These are phyloP conservation scores for Astreopora myriophthalma DNA, from an alignment of 64 coral and sea anemone species.

Conservation along the genomic window DNA sequence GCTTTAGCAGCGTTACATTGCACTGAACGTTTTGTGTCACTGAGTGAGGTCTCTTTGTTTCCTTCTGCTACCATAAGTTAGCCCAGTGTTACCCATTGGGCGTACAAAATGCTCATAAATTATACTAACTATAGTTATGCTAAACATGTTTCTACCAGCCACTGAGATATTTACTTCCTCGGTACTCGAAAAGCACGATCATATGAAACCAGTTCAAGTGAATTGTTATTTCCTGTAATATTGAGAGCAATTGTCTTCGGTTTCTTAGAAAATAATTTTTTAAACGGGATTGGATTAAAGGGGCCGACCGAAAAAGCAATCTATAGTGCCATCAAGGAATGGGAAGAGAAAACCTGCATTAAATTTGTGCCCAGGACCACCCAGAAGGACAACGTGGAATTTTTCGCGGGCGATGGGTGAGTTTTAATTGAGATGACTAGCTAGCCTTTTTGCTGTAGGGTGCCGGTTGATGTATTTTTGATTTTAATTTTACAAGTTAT, in stretches of 20 bases:
- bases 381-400: constrained; percentile 69
- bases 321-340: constrained; percentile 67
- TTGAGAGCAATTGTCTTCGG: background rate
- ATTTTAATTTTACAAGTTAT: too few species aligned
- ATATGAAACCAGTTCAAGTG: background rate
- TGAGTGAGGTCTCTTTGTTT: too few species aligned
- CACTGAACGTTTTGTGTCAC: too few species aligned
- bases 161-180: too few species aligned
- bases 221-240: background rate
- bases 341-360: constrained; percentile 69
- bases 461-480: too few species aligned
- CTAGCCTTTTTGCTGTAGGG: background rate
- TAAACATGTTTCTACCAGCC: too few species aligned
- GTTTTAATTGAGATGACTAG: background rate
- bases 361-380: constrained; percentile 62
- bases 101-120: too few species aligned
- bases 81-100: too few species aligned
- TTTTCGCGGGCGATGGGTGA: constrained; percentile 66
- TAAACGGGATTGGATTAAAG: constrained; percentile 54
- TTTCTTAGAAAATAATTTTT: constrained; percentile 39
- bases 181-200: background rate
- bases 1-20: too few species aligned
- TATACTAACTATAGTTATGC: too few species aligned
- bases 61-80: too few species aligned
- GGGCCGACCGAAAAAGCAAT: constrained; percentile 70